A percentile compares a stretch with the other conserved stretches of the same genome.
Conservation (phyloP, 2,888 invertebrate species). For the Aspidiotus destructor region DNA sequence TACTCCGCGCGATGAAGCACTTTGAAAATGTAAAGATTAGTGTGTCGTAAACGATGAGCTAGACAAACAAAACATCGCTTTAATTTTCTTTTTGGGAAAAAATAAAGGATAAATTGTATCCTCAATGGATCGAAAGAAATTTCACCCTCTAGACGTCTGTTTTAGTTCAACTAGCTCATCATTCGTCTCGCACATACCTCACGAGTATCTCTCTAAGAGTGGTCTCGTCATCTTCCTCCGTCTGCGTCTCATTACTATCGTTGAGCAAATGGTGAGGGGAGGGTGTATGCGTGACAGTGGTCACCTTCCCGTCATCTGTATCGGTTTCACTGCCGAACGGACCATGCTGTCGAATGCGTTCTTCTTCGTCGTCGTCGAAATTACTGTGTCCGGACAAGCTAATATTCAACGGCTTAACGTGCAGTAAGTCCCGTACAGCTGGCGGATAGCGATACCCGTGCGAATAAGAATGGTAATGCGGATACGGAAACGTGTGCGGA, state of each 20-base stretch:
- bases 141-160: too few relatives aligned
- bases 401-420: conserved; percentile 11
- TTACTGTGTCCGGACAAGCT: conserved; percentile 8
- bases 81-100: neutral
- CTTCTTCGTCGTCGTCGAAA: conserved; percentile 25
- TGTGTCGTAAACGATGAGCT: conserved; percentile 29
- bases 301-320: conserved; percentile 41
- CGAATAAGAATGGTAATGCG: conserved; percentile 14
- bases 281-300: conserved; percentile 38
- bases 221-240: conserved; percentile 62
- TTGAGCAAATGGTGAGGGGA: conserved; percentile 40
- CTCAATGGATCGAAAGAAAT: too few relatives aligned
- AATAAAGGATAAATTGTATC: too few relatives aligned
- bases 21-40: conserved; percentile 21
- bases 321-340: conserved; percentile 40
- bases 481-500: conserved; percentile 26
- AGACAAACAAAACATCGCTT: conserved; percentile 15
- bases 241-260: conserved; percentile 43
- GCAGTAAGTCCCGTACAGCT: conserved; percentile 6
- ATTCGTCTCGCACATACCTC: conserved; percentile 55
- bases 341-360: conserved; percentile 29
- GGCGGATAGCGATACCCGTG: conserved; percentile 14
- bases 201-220: conserved; percentile 90
- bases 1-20: conserved; percentile 25
- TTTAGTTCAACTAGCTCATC: too few relatives aligned